Evolutionary conservation across 2,888 invertebrate species (phyloP).

Genomic region (Eustalomyia histrio): DNA sequence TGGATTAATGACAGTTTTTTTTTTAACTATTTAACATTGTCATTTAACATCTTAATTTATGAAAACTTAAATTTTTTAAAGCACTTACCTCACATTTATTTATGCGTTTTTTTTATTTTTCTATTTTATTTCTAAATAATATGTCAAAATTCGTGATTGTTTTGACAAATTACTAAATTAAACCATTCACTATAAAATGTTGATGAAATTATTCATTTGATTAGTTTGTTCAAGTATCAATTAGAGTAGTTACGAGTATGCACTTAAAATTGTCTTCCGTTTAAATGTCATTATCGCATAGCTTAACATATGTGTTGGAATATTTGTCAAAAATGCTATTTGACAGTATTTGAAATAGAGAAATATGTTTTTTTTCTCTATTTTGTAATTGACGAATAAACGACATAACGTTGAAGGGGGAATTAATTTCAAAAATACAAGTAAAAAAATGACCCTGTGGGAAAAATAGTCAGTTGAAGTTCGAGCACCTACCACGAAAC

Average conservation of each 20-base stretch:
- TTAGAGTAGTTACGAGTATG: background rate
- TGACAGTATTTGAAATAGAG: too few species aligned
- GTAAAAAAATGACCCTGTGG: too few species aligned
- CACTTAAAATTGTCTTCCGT: background rate
- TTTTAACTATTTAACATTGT: background rate
- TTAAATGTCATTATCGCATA: too few species aligned
- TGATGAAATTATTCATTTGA: constrained; percentile 28
- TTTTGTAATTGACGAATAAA: too few species aligned
- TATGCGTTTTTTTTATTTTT: background rate
- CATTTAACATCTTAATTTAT: constrained; percentile 4
- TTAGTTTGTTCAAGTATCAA: background rate
- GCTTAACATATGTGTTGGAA: too few species aligned
- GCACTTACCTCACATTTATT: background rate
- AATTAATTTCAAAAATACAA: too few species aligned
- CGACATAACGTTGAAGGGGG: too few species aligned
- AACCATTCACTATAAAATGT: background rate
- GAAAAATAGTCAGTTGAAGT: too few species aligned
- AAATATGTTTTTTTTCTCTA: too few species aligned
- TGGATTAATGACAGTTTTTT: background rate
- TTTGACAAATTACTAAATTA: constrained; percentile 47
- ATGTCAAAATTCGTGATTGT: constrained; percentile 46
- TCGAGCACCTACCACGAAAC: too few species aligned
- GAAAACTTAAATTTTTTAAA: background rate
- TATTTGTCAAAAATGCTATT: too few species aligned
- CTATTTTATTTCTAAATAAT: constrained; percentile 6